A percentile compares a stretch with the other conserved stretches of the same genome.
These are phyloP conservation scores for Notodonta dromedarius DNA, from an alignment of 2,888 invertebrate species.

Conservation along the genomic window DNA sequence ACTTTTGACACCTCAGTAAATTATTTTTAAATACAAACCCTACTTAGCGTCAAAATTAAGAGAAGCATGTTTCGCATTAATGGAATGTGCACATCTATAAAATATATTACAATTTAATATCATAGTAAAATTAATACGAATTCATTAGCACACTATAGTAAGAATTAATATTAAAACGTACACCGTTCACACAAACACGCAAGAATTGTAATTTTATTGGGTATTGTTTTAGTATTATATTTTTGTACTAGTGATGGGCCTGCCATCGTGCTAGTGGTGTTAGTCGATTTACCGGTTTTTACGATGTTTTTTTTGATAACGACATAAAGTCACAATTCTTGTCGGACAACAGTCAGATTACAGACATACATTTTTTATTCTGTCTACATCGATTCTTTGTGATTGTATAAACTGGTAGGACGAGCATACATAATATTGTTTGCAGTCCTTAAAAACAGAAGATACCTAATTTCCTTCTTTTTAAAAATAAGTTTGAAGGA, in stretches of 20 bases:
- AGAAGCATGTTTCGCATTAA: constrained; percentile 79
- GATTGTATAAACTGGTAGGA: constrained; percentile 31
- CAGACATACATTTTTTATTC: constrained; percentile 44
- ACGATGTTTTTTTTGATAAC: constrained; percentile 14
- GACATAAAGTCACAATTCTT: constrained; percentile 52
- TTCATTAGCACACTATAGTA: constrained; percentile 83
- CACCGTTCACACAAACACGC: constrained; percentile 55
- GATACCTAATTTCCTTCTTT: too few relatives aligned
- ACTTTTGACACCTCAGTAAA: too few relatives aligned
- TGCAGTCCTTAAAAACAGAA: background rate
- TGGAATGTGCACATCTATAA: constrained; percentile 77
- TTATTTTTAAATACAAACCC: background rate
- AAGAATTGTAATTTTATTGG: constrained; percentile 65
- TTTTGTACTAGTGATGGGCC: constrained; percentile 45
- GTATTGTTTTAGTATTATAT: constrained; percentile 20
- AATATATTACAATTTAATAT: constrained; percentile 79
- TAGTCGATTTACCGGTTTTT: constrained; percentile 24
- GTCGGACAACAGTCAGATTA: constrained; percentile 45
- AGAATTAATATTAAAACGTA: constrained; percentile 77
- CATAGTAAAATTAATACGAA: constrained; percentile 79
- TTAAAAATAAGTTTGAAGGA: too few relatives aligned
- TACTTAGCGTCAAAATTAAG: constrained; percentile 39
- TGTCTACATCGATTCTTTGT: constrained; percentile 32
- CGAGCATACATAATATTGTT: background rate
- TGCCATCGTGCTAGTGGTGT: constrained; percentile 44